A percentile compares a stretch with the other conserved stretches of the same genome.
Evolutionary conservation across 2,888 invertebrate genomes (phyloP).

Genomic region (Chydorus sphaericus): DNA sequence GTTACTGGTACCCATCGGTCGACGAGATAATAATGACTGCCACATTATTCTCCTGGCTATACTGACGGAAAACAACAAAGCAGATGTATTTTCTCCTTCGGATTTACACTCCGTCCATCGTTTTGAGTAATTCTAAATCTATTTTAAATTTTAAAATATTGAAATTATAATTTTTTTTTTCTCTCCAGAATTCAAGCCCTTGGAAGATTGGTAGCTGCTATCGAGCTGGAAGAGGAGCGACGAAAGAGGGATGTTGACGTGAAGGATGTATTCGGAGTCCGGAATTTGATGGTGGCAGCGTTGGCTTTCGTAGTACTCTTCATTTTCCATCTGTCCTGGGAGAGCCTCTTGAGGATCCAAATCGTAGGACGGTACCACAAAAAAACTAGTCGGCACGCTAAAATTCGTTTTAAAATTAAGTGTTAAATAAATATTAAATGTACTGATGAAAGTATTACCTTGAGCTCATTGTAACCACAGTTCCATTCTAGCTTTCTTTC

Average conservation of each 20-base stretch:
- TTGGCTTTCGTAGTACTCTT: too few species aligned
- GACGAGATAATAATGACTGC: not conserved
- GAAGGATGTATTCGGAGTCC: slow-evolving; percentile 49
- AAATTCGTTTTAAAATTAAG: too few species aligned
- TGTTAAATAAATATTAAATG: too few species aligned
- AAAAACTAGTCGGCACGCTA: too few species aligned
- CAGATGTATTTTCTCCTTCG: slow-evolving; percentile 20
- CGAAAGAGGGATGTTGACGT: slow-evolving; percentile 44
- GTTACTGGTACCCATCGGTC: not conserved
- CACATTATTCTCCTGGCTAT: not conserved
- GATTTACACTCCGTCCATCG: slow-evolving; percentile 26
- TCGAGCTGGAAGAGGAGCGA: slow-evolving; percentile 46
- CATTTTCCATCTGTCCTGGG: too few species aligned
- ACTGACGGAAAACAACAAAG: slow-evolving; percentile 23
- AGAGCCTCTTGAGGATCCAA: too few species aligned
- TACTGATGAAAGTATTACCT: too few species aligned
- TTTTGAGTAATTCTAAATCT: slow-evolving; percentile 24
- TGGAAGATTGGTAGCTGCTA: slow-evolving; percentile 48
- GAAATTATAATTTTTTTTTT: slow-evolving; percentile 9
- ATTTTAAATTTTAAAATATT: slow-evolving; percentile 4
- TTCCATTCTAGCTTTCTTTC: too few species aligned
- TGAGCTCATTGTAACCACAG: too few species aligned
- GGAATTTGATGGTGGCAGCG: too few species aligned
- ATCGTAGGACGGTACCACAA: too few species aligned
- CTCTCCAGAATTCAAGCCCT: slow-evolving; percentile 39